Conservation (phyloP, 2,113 vertebrate species). For the Hirundichthys speculiger region DNA sequence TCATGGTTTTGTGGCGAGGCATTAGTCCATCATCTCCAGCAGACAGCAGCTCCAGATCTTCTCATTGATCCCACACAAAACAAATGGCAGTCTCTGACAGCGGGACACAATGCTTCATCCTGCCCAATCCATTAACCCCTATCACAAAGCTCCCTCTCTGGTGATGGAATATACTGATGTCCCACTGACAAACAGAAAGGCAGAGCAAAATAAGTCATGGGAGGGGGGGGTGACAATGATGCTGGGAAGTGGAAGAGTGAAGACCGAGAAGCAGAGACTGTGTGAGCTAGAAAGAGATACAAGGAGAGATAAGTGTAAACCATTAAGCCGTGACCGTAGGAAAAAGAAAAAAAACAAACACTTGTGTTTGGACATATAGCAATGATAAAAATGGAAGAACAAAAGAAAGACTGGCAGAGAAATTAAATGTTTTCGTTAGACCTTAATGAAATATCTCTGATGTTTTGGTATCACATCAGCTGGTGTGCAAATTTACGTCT, state of each 20-base stretch:
- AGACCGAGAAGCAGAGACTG: slow-evolving; percentile 1
- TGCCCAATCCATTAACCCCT: slow-evolving; percentile 69
- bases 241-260: slow-evolving; percentile 5
- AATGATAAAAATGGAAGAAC: no score
- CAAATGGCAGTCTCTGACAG: slow-evolving; percentile 58
- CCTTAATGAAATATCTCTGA: no score
- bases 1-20: slow-evolving; percentile 43
- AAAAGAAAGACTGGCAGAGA: no score
- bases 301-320: background rate
- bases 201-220: slow-evolving; percentile 23
- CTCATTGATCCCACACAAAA: slow-evolving; percentile 69
- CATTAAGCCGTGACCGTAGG: no score
- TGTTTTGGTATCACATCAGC: no score
- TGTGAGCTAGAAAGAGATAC: background rate
- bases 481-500: no score
- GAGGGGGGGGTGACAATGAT: background rate
- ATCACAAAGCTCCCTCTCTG: slow-evolving; percentile 56
- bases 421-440: no score
- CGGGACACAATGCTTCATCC: slow-evolving; percentile 67
- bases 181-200: slow-evolving; percentile 54
- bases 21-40: slow-evolving; percentile 66
- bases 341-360: no score
- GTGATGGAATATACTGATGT: slow-evolving; percentile 60
- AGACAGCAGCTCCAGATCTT: slow-evolving; percentile 46
- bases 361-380: no score